A percentile compares a stretch with the other conserved stretches of the same genome.
phyloP scores from a whole-genome alignment of 2,888 invertebrate species.

The Watsonalla binaria region DNA sequence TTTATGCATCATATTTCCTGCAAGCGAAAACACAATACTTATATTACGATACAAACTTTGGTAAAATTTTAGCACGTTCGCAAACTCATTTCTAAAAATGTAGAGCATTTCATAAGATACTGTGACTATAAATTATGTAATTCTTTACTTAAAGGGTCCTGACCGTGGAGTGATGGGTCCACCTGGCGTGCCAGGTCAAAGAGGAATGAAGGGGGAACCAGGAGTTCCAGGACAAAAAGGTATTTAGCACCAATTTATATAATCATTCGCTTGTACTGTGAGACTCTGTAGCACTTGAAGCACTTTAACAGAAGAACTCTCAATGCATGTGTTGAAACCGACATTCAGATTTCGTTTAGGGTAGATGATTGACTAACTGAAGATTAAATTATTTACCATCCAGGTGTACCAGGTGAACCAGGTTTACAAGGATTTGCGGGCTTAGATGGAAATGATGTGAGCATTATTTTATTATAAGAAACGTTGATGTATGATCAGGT shows the following conservation, averaged over 20 bases:
- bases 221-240: conserved; percentile 56
- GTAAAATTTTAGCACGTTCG: no score
- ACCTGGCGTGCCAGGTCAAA: conserved; percentile 37
- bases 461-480: conserved; percentile 14
- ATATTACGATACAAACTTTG: no score
- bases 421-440: conserved; percentile 51
- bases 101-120: background rate
- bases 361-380: background rate
- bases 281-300: no score
- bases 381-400: conserved; percentile 8
- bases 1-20: no score
- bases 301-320: no score
- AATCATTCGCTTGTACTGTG: no score
- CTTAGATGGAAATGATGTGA: conserved; percentile 49
- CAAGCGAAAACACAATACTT: no score
- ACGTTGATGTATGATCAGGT: background rate
- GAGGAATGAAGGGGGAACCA: conserved; percentile 50
- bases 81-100: no score
- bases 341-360: background rate
- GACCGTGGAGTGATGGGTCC: conserved; percentile 22
- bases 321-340: no score
- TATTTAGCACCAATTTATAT: conserved; percentile 11
- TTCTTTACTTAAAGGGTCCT: conserved; percentile 28
- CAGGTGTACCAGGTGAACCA: conserved; percentile 48
- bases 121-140: background rate